Evolutionary conservation across 2,113 vertebrate genomes (phyloP).

Genomic region (Atrichornis clamosus): DNA sequence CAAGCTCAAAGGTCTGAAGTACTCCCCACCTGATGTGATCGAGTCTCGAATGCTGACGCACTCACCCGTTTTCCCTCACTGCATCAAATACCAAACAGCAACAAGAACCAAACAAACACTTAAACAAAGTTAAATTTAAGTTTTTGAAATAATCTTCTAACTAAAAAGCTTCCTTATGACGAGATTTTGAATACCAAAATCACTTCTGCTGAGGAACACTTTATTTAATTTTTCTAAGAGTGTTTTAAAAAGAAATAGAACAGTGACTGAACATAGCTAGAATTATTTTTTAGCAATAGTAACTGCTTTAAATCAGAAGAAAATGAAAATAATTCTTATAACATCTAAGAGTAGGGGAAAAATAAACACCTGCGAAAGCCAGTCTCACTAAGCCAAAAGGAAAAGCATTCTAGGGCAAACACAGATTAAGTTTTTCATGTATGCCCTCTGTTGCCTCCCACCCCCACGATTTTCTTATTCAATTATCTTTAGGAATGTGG

Average conservation of each 20-base stretch:
- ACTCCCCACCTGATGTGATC: background rate
- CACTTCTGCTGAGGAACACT: background rate
- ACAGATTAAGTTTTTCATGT: background rate
- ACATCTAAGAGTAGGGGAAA: background rate
- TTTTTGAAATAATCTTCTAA: background rate
- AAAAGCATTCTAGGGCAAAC: background rate
- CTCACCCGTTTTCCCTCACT: background rate
- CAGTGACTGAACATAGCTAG: background rate
- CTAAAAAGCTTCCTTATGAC: background rate
- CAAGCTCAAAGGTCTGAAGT: background rate
- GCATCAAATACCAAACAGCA: background rate
- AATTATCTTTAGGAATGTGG: background rate
- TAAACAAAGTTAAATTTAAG: background rate
- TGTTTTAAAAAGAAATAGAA: background rate
- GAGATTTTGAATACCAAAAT: background rate
- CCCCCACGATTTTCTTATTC: background rate
- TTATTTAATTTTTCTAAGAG: background rate
- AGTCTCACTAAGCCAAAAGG: background rate
- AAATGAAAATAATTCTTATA: background rate
- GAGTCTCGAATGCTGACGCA: accelerated
- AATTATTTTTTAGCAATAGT: background rate
- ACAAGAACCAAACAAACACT: background rate
- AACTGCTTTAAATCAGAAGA: background rate
- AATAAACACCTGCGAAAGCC: background rate
- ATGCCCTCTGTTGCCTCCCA: background rate